Evolutionary conservation across 1,140 invertebrate genomes (phyloP), one percentile per base, ranked within the genome.

Genomic region (Pseudobourletiella spinata): DNA sequence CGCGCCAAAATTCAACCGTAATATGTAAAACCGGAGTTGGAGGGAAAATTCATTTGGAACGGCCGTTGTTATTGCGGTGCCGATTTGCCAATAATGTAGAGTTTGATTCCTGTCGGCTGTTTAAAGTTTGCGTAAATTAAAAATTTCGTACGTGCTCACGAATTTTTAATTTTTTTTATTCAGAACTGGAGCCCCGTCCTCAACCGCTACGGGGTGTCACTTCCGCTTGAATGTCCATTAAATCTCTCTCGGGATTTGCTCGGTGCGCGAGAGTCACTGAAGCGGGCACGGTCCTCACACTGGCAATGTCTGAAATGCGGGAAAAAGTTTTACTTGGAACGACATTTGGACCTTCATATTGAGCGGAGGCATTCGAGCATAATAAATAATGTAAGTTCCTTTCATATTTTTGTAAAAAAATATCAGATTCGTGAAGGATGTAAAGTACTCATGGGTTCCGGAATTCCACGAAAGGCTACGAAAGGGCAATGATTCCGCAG

Each of bases 291-390:
- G 57, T 83, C 87, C 1, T 89, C 86, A 11, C 88, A 89, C 73
- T 95, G 91, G 91, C 88, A 86, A 1, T 96, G 93, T 74, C 84
- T 87, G 35, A 83, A 91, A 61, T 95, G 93, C 78, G 91, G 91
- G 57, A 92, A 95, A 77, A 88, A 86, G 30, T 95, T 96, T 75
- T 86, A 88, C 74, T 86, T 89, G 71, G 90, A 95, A 74, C 83
- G 86, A 74, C 87, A 87, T 75, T 78, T 96, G 64, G 91, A 94
- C 74, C 79, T 82, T 60, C 92, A 96, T 75, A 92, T 95, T 79
- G 89, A 91, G 77, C 87, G 86, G 75, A 83, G 88, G 70, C 92
- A 96, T 77, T 84, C 84, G 75, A 84, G 84, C 72, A 81, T 87
- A 73, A 84, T 93, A 63, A 91, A 90, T 76, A 86, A 86, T 80